Evolutionary conservation across 2,113 vertebrate species (phyloP), one percentile per base, ranked within the genome.

Genomic region (Piprites chloris): DNA sequence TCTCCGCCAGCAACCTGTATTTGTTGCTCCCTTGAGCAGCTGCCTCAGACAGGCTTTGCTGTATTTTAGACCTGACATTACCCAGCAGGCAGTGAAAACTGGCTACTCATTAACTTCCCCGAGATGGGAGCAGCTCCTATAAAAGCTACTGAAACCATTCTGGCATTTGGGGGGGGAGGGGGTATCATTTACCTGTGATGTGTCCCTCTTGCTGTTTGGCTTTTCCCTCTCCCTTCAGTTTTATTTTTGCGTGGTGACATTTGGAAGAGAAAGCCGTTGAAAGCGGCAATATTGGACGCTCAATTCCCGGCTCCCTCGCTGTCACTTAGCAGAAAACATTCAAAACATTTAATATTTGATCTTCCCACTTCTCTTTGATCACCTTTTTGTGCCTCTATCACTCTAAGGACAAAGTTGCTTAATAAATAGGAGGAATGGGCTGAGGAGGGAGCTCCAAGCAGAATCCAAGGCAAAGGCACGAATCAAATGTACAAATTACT

Each of bases 61-160:
- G 56, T 96, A 97, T 98, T 97, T 98, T 77, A 97, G 95, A 94
- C 92, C 95, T 96, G 96, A 91, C 96, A 93, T 97, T 94, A 96
- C 97, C 50, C 59, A 93, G 93, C 98, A 98, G 94, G 96, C 96
- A 97, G 76, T 28, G 69, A 91, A 92, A 93, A 89, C 89, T 84
- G 93, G 95, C 78, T 92, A 86, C 95, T 96, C 96, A 95, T 97
- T 97, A 97, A 94, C 86, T 93, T 68, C 7, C 3, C 83, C 2
- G 58, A 84, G 96, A 97, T 94, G 96, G 97, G 91, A 97, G 81
- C 95, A 90, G 97, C 90, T 95, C 96, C 97, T 93, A 79, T 91
- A 97, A 97, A 96, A 97, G 96, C 96, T 68, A 96, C 87, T 85
- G 87, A 90, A 97, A 62, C 91, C 76, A 23, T 74, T 94, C 94